Base-by-base conservation (phyloP, 2,888 invertebrate genomes). In the Ormyrus rosae region DNA sequence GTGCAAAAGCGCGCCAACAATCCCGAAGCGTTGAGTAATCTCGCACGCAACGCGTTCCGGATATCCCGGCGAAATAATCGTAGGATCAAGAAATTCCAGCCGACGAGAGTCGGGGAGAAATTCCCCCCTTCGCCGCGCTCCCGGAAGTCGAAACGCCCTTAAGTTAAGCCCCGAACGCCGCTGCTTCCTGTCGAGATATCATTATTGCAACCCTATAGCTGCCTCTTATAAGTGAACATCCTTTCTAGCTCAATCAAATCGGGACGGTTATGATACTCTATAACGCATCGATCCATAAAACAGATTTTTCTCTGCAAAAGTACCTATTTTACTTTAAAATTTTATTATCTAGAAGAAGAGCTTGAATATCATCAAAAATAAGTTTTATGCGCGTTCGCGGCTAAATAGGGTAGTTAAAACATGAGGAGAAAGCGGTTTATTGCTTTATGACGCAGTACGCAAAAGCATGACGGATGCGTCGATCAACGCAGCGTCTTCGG, bases 21-120 rank as follows among this genome's bases (percentile, higher is more conserved):
- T 34, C 34, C 34, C 34, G 34, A 34, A 34, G 34, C 79, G 55
- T 75, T 72, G 48, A 8, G 67, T 67, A 68, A 76, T 81, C 77
- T 71, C 76, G 76, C 83, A 84, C 77, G 86, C 86, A 83, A 86
- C 83, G 81, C 85, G 82, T 86, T 86, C 86, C 88, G 88, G 88
- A 88, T 86, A 88, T 88, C 88, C 86, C 86, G 85, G 85, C 84
- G 85, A 87, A 87, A 86, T 87, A 87, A 87, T 87, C 87, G 86
- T 69, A 83, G 77, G 83, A 87, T 87, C 87, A 19, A 84, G 84
- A 85, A 85, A 84, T 83, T 80, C 81, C 86, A 84, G 82, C 58
- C 78, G 56, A 6, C 6, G 56, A 51, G 48, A 46, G 65, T 13
- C 10, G 19, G 13, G 9, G 45, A 48, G 69, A 58, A n/a, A 58